These are phyloP conservation scores for Gonocerus acuteangulatus DNA, from an alignment of 2,888 invertebrate genomes.

Conservation along the genomic window DNA sequence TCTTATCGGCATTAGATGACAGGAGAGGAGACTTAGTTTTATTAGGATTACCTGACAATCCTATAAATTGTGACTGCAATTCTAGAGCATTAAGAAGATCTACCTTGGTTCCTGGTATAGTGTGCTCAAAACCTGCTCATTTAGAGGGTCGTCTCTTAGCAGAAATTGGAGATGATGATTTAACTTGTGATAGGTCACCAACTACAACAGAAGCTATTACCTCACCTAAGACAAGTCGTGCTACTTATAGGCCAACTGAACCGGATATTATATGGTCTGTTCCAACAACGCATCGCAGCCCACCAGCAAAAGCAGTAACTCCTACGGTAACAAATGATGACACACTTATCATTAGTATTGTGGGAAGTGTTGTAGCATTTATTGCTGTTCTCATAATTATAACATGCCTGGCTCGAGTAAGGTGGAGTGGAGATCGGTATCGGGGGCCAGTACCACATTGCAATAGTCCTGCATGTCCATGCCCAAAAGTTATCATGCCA, in stretches of 20 bases:
- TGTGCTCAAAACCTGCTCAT: conserved; percentile 63
- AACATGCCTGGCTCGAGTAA: conserved; percentile 76
- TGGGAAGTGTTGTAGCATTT: conserved; percentile 85
- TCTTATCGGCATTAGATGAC: conserved; percentile 73
- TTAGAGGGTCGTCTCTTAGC: conserved; percentile 54
- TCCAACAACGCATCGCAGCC: conserved; percentile 48
- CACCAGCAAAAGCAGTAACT: conserved; percentile 48
- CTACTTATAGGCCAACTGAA: conserved; percentile 59
- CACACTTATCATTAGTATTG: conserved; percentile 89
- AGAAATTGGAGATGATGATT: conserved; percentile 70
- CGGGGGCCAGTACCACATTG: conserved; percentile 42
- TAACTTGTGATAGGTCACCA: conserved; percentile 66
- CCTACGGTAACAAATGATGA: conserved; percentile 72
- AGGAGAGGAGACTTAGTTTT: conserved; percentile 66
- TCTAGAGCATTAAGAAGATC: conserved; percentile 67
- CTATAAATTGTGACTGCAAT: conserved; percentile 78
- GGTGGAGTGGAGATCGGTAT: conserved; percentile 51
- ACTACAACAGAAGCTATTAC: conserved; percentile 46
- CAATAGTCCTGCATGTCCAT: conserved; percentile 39
- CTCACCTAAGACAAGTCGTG: conserved; percentile 44
- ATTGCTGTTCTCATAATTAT: conserved; percentile 79
- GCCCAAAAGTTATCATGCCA: conserved; percentile 41
- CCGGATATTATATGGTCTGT: conserved; percentile 87
- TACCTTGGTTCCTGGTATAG: conserved; percentile 42
- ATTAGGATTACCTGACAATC: conserved; percentile 67